Percentiles rank a stretch among this genome's conserved stretches.
These are phyloP conservation scores for Pipistrellus pygmaeus DNA, from an alignment of 2,797 vertebrate species.

Conservation along the genomic window DNA sequence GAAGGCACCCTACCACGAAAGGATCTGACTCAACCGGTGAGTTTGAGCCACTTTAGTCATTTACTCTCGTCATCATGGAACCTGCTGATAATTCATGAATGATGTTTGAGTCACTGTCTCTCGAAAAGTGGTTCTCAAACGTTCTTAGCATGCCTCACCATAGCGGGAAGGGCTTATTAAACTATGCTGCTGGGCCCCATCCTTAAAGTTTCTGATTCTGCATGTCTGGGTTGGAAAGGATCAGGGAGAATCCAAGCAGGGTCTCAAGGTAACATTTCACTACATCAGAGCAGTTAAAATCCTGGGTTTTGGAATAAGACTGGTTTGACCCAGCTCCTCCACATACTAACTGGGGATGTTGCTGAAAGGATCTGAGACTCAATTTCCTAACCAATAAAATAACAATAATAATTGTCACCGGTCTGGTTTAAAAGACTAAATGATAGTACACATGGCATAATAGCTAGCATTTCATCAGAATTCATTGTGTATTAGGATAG, in stretches of 20 bases:
- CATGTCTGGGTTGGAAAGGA: not conserved
- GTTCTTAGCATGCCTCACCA: not conserved
- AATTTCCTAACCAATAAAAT: conserved; percentile 16
- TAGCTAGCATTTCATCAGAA: not conserved
- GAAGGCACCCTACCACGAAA: not conserved
- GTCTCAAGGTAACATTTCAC: not conserved
- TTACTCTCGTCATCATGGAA: not conserved
- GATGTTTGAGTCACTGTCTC: not conserved
- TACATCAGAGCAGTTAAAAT: not conserved
- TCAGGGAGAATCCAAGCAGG: not conserved
- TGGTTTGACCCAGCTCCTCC: not conserved
- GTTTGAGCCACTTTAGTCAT: conserved; percentile 13
- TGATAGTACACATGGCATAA: not conserved
- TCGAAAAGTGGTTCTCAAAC: not conserved
- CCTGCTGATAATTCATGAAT: not conserved
- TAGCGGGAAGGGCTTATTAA: not conserved
- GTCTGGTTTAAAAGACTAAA: not conserved
- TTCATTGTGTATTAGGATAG: not conserved
- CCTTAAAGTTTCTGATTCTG: not conserved
- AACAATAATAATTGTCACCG: not conserved
- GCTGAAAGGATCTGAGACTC: not conserved
- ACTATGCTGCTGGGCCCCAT: not conserved
- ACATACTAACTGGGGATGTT: not conserved
- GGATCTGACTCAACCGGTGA: conserved; percentile 68
- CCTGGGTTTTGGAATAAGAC: not conserved